Percentiles rank a stretch among this genome's conserved stretches.
Conservation (phyloP, 2,113 vertebrate species). For the Bombycilla garrulus region DNA sequence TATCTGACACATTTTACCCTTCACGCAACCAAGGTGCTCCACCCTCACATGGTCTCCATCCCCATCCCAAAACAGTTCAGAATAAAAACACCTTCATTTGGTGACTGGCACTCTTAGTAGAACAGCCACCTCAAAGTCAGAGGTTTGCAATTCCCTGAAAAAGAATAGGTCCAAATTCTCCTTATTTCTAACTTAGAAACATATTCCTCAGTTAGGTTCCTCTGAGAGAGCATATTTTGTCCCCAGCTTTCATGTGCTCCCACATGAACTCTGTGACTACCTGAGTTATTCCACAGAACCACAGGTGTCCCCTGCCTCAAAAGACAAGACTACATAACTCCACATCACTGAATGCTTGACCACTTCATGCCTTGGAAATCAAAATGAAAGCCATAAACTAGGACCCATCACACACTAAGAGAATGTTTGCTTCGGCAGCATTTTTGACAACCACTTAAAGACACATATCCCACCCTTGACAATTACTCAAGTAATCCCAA, state of each 20-base stretch:
- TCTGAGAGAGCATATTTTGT: background rate
- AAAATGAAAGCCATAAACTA: background rate
- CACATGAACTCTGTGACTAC: background rate
- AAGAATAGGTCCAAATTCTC: background rate
- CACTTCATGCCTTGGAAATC: background rate
- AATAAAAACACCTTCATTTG: background rate
- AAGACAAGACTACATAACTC: background rate
- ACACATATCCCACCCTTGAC: background rate
- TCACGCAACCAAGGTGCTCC: rapidly evolving
- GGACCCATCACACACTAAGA: background rate
- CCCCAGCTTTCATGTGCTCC: background rate
- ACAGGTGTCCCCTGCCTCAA: background rate
- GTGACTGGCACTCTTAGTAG: background rate
- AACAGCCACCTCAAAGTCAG: background rate
- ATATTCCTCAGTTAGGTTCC: background rate
- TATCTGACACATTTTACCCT: background rate
- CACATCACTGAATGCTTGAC: rapidly evolving
- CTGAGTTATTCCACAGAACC: background rate
- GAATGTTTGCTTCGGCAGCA: background rate
- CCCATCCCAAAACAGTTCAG: background rate
- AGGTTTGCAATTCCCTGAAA: background rate
- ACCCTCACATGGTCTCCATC: background rate
- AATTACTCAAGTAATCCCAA: background rate
- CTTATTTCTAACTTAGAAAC: background rate
- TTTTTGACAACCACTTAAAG: background rate